Conservation (phyloP, 2,113 vertebrate species). For the Gallinago media region DNA sequence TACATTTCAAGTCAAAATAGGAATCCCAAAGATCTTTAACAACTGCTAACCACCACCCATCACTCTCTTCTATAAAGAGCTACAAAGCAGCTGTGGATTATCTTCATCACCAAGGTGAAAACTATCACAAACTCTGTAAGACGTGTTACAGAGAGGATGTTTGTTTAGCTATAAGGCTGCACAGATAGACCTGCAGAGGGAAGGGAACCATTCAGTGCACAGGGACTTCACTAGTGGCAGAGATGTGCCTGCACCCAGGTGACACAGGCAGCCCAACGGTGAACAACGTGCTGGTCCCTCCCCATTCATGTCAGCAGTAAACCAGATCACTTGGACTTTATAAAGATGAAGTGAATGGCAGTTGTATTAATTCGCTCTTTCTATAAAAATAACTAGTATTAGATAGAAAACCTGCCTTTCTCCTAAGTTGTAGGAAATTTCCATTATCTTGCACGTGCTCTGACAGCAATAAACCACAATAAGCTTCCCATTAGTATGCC, state of each 20-base stretch:
- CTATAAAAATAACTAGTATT: not conserved
- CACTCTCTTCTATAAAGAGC: not conserved
- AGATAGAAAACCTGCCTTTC: not conserved
- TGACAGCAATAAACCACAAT: conserved; percentile 32
- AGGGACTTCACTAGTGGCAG: not conserved
- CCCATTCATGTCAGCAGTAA: not conserved
- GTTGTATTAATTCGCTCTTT: not conserved
- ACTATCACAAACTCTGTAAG: not conserved
- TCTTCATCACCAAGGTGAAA: not conserved
- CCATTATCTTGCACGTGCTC: not conserved
- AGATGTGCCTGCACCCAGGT: not conserved
- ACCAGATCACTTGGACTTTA: not conserved
- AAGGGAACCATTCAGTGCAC: not conserved
- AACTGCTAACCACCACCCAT: not conserved
- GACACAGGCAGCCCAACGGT: rapidly evolving
- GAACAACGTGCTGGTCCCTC: not conserved
- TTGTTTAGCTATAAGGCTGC: not conserved
- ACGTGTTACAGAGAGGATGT: not conserved
- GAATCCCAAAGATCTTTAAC: not conserved
- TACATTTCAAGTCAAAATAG: not conserved
- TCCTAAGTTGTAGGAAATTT: conserved; percentile 14
- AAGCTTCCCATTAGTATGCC: conserved; percentile 15
- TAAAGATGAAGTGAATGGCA: not conserved
- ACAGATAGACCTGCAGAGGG: not conserved
- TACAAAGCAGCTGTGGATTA: not conserved